Base-by-base conservation (phyloP, 92 coral and sea anemone genomes). In the Micromussa lordhowensis region DNA sequence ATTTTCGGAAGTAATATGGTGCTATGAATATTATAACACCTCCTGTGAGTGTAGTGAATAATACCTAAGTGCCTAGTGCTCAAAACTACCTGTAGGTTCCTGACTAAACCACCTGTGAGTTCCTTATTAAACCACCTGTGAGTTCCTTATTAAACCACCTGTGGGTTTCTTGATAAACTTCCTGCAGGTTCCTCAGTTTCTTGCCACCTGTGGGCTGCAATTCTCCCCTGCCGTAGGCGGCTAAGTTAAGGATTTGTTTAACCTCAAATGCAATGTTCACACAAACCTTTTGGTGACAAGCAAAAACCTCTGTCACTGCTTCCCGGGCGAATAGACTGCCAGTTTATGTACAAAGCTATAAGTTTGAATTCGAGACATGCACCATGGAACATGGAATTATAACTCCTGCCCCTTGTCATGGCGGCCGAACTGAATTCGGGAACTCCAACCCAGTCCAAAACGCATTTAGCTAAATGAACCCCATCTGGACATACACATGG, bases 341-440 rank as follows among this genome's bases (percentile, higher is more conserved):
- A 91, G 44, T 87, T 72, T 38, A 91, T 78, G 58, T 81, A 91
- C 16, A 91, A 83, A 14, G 91, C 94, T 76, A 83, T 88, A 49
- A 91, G 90, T 75, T 61, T 53, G 38, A 88, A 91, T 35, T 77
- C 76, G 30, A 91, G 85, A 36, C 28, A 26, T 68, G 66, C 78
- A 16, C 94, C 91, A 36, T 36, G 79, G 71, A 91, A 91, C 63
- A 91, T 17, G 31, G 91, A 81, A 82, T 91, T 87, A 28, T 54
- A 76, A 16, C 70, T 53, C 38, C 85, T 68, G 49, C 88, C 94
- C 6, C 83, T 80, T 36, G 84, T 31, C 32, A 88, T 91, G 31
- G 94, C 88, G 54, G 88, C 88, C 63, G 48, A 75, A n/a, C 76
- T 31, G 53, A 79, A 91, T 28, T 91, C 89, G 32, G 91, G 94